A percentile compares a stretch with the other conserved stretches of the same genome.
Evolutionary conservation across 2,888 invertebrate species (phyloP).

Genomic region (Oligia strigilis): DNA sequence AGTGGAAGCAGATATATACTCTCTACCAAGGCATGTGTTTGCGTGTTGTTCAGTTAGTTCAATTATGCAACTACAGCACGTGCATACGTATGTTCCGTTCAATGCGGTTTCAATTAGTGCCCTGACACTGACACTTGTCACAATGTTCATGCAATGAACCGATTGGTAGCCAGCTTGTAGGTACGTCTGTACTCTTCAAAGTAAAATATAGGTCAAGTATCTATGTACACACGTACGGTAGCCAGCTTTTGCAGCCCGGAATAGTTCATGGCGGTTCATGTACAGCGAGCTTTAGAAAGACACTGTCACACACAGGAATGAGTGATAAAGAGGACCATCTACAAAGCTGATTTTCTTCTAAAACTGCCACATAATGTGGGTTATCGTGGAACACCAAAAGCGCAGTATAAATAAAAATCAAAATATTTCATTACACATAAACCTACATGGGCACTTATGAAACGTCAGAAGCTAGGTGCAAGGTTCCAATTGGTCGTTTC

Average conservation of each 20-base stretch:
- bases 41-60: constrained; percentile 3
- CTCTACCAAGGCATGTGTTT: not conserved
- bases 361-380: not conserved
- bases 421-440: not conserved
- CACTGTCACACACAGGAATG: not conserved
- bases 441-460: not conserved
- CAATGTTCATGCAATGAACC: constrained; percentile 19
- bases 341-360: not conserved
- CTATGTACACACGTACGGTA: not conserved
- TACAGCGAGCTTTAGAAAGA: not conserved
- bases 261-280: not conserved
- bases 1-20: not conserved
- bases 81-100: not conserved
- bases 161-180: not conserved
- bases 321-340: not conserved
- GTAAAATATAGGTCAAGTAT: not conserved
- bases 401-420: not conserved
- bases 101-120: constrained; percentile 41
- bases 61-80: constrained; percentile 19
- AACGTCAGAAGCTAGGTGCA: not conserved
- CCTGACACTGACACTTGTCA: constrained; percentile 29
- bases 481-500: not conserved
- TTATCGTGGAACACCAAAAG: not conserved
- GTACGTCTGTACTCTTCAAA: not conserved
- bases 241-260: not conserved